phyloP scores from a whole-genome alignment of 1,140 invertebrate genomes.

The Formica exsecta region DNA sequence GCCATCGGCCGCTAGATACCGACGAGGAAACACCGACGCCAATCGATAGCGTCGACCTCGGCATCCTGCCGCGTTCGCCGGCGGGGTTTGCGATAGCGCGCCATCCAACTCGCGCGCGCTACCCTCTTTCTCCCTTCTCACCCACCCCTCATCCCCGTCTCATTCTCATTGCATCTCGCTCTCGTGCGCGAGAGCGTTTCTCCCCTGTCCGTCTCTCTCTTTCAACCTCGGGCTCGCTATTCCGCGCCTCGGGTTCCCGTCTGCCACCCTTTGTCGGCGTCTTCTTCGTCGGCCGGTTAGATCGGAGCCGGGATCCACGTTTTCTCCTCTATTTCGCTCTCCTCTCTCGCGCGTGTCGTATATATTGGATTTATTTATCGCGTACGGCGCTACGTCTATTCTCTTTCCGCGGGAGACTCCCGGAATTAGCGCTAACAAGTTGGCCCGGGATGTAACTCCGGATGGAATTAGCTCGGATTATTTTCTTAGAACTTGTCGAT shows the following conservation, averaged over 20 bases:
- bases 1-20: slow-evolving; percentile 65
- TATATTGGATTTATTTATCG: slow-evolving; percentile 60
- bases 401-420: slow-evolving; percentile 24
- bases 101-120: slow-evolving; percentile 49
- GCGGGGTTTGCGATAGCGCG: slow-evolving; percentile 73
- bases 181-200: slow-evolving; percentile 9
- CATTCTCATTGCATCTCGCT: slow-evolving; percentile 21
- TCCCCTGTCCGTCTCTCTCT: neutral
- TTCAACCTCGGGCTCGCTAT: slow-evolving; percentile 25
- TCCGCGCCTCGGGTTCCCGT: slow-evolving; percentile 35
- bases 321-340: slow-evolving; percentile 2
- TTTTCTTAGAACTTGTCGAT: slow-evolving; percentile 43
- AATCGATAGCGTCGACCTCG: slow-evolving; percentile 78
- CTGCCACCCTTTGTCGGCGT: slow-evolving; percentile 23
- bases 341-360: neutral
- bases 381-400: slow-evolving; percentile 26
- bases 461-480: slow-evolving; percentile 53
- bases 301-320: slow-evolving; percentile 14
- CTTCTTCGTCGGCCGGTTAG: slow-evolving; percentile 26
- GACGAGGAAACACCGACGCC: slow-evolving; percentile 76
- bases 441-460: slow-evolving; percentile 33
- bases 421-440: slow-evolving; percentile 55
- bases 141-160: neutral
- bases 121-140: slow-evolving; percentile 8
- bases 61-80: slow-evolving; percentile 72